Evolutionary conservation across 2,888 invertebrate species (phyloP).

Genomic region (Mongoloraphidia duomilia): DNA sequence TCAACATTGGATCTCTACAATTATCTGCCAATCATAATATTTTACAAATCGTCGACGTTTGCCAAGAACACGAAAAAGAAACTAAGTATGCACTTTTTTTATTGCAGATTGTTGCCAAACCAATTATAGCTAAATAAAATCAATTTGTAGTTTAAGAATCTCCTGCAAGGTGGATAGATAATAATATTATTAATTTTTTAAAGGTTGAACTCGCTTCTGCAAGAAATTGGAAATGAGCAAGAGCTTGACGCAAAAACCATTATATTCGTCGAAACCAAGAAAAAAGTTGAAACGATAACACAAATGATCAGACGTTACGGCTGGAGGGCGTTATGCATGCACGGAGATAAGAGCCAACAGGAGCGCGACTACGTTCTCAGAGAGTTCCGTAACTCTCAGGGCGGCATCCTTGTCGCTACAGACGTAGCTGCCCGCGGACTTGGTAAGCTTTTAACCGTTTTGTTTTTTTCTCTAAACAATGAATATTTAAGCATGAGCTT

Average conservation of each 20-base stretch:
- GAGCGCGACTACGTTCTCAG: constrained; percentile 85
- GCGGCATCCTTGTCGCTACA: constrained; percentile 86
- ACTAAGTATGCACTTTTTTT: constrained; percentile 28
- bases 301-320: constrained; percentile 64
- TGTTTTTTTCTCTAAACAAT: no score
- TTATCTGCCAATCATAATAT: constrained; percentile 86
- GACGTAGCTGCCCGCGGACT: constrained; percentile 95
- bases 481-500: no score
- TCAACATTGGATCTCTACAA: constrained; percentile 81
- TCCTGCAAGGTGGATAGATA: background rate
- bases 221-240: constrained; percentile 65
- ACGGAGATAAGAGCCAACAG: constrained; percentile 53
- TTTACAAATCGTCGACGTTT: constrained; percentile 73
- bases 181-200: constrained; percentile 27
- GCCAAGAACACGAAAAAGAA: constrained; percentile 76
- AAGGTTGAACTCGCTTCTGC: constrained; percentile 57
- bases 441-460: constrained; percentile 46
- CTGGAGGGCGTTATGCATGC: constrained; percentile 43
- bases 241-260: constrained; percentile 82
- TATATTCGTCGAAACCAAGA: constrained; percentile 93
- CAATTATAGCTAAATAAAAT: background rate
- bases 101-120: background rate
- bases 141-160: no score
- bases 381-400: constrained; percentile 78
- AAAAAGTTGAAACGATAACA: constrained; percentile 67